phyloP scores from a whole-genome alignment of 2,113 vertebrate genomes.

The Grantiella picta region DNA sequence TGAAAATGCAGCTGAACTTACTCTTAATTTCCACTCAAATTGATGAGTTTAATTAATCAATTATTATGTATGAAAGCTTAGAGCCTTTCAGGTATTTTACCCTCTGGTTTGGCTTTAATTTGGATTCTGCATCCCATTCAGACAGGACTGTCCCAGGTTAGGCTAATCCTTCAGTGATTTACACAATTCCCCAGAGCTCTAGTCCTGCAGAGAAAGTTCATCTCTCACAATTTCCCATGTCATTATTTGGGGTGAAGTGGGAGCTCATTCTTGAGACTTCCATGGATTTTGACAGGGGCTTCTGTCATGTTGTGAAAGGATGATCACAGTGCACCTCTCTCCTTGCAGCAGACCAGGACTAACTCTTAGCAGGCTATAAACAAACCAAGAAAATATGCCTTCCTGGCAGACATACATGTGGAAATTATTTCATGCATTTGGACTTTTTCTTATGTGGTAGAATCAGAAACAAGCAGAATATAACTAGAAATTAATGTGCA shows the following conservation, averaged over 20 bases:
- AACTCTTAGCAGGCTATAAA: neutral
- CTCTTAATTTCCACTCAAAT: neutral
- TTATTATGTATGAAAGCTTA: neutral
- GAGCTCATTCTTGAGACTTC: neutral
- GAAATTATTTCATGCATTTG: neutral
- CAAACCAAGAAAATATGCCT: neutral
- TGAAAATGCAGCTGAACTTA: neutral
- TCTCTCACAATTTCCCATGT: neutral
- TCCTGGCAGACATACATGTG: neutral
- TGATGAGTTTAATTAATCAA: neutral
- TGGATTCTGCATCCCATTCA: neutral
- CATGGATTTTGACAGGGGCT: neutral
- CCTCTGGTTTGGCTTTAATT: neutral
- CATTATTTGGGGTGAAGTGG: neutral
- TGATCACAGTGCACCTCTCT: rapidly evolving
- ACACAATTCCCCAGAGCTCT: neutral
- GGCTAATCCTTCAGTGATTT: neutral
- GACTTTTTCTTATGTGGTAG: neutral
- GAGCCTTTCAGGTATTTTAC: neutral
- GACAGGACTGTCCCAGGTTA: neutral
- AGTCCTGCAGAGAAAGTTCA: neutral
- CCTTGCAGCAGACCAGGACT: neutral
- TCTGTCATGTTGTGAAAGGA: neutral
- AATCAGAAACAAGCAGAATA: neutral
- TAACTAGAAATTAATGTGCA: neutral